Base-by-base conservation (phyloP, 2,113 vertebrate genomes). In the Menura novaehollandiae region DNA sequence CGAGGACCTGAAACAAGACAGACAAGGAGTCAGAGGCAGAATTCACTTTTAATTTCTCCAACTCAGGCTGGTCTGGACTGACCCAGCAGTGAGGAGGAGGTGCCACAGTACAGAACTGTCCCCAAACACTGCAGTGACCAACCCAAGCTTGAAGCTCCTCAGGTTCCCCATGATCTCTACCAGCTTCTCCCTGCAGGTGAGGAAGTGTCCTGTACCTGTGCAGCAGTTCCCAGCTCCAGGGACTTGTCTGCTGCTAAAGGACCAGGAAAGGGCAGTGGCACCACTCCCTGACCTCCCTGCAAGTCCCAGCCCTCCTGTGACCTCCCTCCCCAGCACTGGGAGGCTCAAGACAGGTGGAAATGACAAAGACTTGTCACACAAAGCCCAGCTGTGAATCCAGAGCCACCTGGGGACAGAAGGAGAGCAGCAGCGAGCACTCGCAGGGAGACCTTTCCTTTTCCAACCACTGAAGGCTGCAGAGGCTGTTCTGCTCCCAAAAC, bases 1-100 rank as follows among this genome's bases (percentile, higher is more conserved):
- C 99, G 2, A 97, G 95, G 17, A 99, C 99, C 99, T 99, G 97
- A 35, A 94, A 96, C 6, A 68, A 64, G 46, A 73, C 22, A 77
- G 44, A 1, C 0, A 28, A 85, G 60, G 68, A 60, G 30, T 51
- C 47, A 60, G 64, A 51, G 33, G 6, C 26, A 87, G 26, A 19
- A 41, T 17, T 71, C 43, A 12, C 12, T 64, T 83, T 18, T 2
- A 3, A 84, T 47, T 53, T 51, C 79, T 76, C n/a, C 30, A 37
- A 33, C 55, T 59, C 32, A 52, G 41, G 30, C 37, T 39, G 27
- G 5, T 26, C 39, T 95, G 72, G n/a, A 26, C 79, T 9, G 13
- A 26, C 18, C 44, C 52, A 39, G 8, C 49, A 73, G 5, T 9
- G 59, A 60, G 44, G 37, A 87, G 85, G 66, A 52, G 53, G 27